Conservation (phyloP, 2,888 invertebrate species). For the Drosophila percnosoma region DNA sequence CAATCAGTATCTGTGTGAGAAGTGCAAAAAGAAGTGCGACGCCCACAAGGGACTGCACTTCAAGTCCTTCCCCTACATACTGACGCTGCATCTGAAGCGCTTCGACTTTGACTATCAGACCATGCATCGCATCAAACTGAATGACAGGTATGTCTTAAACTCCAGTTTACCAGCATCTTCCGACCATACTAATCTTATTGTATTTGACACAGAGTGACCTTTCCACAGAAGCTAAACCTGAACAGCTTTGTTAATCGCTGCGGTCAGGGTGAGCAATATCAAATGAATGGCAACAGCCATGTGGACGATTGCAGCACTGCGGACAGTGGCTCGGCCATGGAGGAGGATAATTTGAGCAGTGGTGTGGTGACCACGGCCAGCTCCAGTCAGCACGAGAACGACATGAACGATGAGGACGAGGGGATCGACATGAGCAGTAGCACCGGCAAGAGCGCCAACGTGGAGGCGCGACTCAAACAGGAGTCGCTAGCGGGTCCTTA, state of each 20-base stretch:
- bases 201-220: constrained; percentile 88
- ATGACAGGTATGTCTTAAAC: constrained; percentile 89
- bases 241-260: constrained; percentile 88
- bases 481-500: constrained; percentile 87
- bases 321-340: constrained; percentile 89
- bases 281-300: constrained; percentile 83
- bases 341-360: constrained; percentile 87
- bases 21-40: constrained; percentile 93
- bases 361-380: constrained; percentile 84
- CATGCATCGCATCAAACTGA: constrained; percentile 93
- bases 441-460: constrained; percentile 75
- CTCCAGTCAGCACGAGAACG: constrained; percentile 84
- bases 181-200: background rate
- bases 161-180: too few species aligned
- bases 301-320: constrained; percentile 89
- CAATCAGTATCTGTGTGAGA: constrained; percentile 95
- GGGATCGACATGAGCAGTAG: constrained; percentile 87
- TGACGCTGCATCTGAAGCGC: constrained; percentile 94
- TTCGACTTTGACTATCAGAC: constrained; percentile 95
- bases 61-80: constrained; percentile 92
- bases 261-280: constrained; percentile 61
- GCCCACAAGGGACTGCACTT: constrained; percentile 96
- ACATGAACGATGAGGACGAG: constrained; percentile 88
- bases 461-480: constrained; percentile 70
- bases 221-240: constrained; percentile 91